Conservation (phyloP, 2,797 vertebrate genomes). For the Ptychadena robeensis region DNA sequence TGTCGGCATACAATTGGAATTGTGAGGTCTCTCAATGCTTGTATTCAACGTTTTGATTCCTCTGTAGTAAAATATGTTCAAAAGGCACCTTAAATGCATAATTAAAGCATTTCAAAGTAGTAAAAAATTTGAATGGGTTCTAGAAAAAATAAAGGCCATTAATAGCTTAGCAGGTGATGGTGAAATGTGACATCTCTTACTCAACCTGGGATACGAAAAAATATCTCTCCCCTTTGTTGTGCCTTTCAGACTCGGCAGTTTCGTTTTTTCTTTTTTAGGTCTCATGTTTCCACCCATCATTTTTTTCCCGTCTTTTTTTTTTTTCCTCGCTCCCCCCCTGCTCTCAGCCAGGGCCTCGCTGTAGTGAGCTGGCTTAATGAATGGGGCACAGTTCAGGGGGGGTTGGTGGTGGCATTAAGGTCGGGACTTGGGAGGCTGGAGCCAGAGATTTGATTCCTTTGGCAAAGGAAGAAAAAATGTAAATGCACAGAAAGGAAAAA, state of each 20-base stretch:
- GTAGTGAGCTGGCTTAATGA: conserved; percentile 71
- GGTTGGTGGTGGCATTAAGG: conserved; percentile 50
- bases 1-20: too few relatives aligned
- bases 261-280: not conserved
- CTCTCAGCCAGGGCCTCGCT: conserved; percentile 68
- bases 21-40: too few relatives aligned
- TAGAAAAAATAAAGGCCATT: not conserved
- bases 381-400: conserved; percentile 77
- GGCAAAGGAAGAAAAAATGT: conserved; percentile 76
- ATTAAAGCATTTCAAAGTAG: not conserved
- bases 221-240: conserved; percentile 10
- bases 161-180: not conserved
- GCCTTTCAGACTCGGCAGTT: not conserved
- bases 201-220: not conserved
- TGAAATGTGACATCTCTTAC: not conserved
- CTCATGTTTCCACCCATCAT: conserved; percentile 6
- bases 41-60: too few relatives aligned
- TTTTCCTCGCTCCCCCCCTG: conserved; percentile 65
- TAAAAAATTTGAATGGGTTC: not conserved
- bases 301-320: conserved; percentile 64
- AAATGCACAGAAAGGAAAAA: conserved; percentile 72
- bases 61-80: not conserved
- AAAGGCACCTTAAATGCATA: not conserved
- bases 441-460: conserved; percentile 80
- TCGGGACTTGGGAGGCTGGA: conserved; percentile 71